Evolutionary conservation across 2,888 invertebrate genomes (phyloP), one percentile per base, ranked within the genome.

Genomic region (Hirtodrosophila duncani): DNA sequence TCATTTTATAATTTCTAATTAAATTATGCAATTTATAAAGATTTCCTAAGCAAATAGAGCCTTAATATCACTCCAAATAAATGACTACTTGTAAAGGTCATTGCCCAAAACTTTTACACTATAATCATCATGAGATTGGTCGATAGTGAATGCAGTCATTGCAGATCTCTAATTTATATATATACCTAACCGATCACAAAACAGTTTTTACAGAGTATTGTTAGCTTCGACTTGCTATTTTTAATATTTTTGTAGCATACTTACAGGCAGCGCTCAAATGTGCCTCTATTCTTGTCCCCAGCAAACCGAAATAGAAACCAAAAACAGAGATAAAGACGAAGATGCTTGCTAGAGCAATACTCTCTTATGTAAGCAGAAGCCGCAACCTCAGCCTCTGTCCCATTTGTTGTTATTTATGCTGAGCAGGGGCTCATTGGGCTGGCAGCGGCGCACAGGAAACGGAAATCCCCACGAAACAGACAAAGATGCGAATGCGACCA

Each of bases 371-470:
- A n/a, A 21, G 20, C 8, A 33, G 14, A 23, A 36, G 36, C 29
- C n/a, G 7, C 24, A 29, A 18, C 2, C 31, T 16, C n/a, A 30
- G 7, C 16, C 13, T n/a, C 17, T 24, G 59, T 20, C 65, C 71
- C 72, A 72, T 74, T 74, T 78, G 62, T 67, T 78, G 59, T 74
- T 74, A 74, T 74, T 74, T 74, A 74, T 74, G 80, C 63, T 67
- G 78, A 80, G 80, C 77, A 63, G 52, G 36, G 42, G n/a, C 38
- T 26, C 44, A 41, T 23, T 56, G 23, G 17, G 29, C 51, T 37
- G 38, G 13, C 50, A 66, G 38, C 56, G 36, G 27, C 27, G 44
- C 30, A 24, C 36, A 29, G 49, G 42, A 46, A 48, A 42, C 48
- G 48, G 34, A 63, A 77, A 51, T 61, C 64, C 50, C 43, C 38